These are phyloP conservation scores for Spatulosminthurus flaviceps DNA, from an alignment of 2,888 invertebrate genomes.

Conservation along the genomic window DNA sequence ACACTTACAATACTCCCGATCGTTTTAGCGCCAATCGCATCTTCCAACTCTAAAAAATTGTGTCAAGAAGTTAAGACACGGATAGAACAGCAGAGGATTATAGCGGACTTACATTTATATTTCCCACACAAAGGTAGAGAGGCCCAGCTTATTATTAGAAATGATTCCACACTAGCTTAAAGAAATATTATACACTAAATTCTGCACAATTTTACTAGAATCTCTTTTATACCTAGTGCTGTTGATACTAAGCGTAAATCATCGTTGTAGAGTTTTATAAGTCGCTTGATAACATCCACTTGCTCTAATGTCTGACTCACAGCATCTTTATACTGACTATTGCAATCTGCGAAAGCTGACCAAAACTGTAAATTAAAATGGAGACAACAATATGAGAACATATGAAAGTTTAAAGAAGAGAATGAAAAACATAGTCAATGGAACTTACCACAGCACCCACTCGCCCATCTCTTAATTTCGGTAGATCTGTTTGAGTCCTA, in stretches of 20 bases:
- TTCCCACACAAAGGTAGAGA: too few species aligned
- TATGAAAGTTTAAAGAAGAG: not conserved
- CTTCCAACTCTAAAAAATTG: slow-evolving; percentile 51
- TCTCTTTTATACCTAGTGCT: slow-evolving; percentile 15
- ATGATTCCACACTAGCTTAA: too few species aligned
- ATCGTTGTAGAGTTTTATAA: slow-evolving; percentile 65
- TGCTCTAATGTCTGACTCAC: slow-evolving; percentile 66
- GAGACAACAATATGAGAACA: not conserved
- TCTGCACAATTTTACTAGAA: too few species aligned
- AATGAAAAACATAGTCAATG: not conserved
- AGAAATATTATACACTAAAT: too few species aligned
- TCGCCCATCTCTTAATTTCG: slow-evolving; percentile 24
- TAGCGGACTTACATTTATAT: too few species aligned
- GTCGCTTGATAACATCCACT: slow-evolving; percentile 65
- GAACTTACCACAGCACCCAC: slow-evolving; percentile 22
- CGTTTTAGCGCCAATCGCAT: slow-evolving; percentile 68
- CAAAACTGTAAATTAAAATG: slow-evolving; percentile 61
- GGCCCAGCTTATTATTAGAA: too few species aligned
- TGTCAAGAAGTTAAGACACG: not conserved
- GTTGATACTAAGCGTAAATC: slow-evolving; percentile 60
- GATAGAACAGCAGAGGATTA: too few species aligned
- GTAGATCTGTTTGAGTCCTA: slow-evolving; percentile 37
- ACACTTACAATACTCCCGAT: slow-evolving; percentile 77
- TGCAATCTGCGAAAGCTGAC: slow-evolving; percentile 65
- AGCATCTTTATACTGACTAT: slow-evolving; percentile 66